Percentiles rank a stretch among this genome's conserved stretches.
These are phyloP conservation scores for Chromobotia macracanthus DNA, from an alignment of 2,797 vertebrate genomes.

Conservation along the genomic window DNA sequence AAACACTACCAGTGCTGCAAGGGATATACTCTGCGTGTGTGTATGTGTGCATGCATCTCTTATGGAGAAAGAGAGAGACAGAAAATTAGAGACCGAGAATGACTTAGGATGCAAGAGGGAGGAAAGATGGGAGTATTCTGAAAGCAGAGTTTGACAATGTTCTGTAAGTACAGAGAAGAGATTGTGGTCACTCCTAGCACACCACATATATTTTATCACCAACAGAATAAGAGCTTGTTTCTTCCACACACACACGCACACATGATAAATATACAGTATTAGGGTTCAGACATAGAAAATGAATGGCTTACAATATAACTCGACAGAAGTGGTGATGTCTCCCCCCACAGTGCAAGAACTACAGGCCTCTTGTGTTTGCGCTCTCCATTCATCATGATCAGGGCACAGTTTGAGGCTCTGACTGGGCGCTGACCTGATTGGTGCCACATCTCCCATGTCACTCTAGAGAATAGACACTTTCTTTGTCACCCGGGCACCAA, in stretches of 20 bases:
- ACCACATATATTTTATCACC: neutral
- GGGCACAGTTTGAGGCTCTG: conserved; percentile 73
- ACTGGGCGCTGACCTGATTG: conserved; percentile 75
- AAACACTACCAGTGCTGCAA: conserved; percentile 72
- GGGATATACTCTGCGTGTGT: conserved; percentile 59
- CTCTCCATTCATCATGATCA: conserved; percentile 75
- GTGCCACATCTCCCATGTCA: conserved; percentile 75
- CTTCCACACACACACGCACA: conserved; percentile 19
- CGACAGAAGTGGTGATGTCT: conserved; percentile 44
- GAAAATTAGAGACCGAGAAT: conserved; percentile 5
- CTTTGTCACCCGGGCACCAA: conserved; percentile 74
- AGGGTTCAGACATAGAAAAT: conserved; percentile 44
- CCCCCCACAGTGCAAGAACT: conserved; percentile 36
- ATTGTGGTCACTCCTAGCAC: conserved; percentile 14
- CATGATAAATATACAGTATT: conserved; percentile 58
- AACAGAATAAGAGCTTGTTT: conserved; percentile 31
- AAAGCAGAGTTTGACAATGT: conserved; percentile 4
- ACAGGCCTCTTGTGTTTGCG: conserved; percentile 44
- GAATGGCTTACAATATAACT: conserved; percentile 49
- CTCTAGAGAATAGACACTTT: conserved; percentile 75
- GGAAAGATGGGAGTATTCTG: neutral
- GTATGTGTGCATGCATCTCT: conserved; percentile 29
- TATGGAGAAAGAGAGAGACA: conserved; percentile 2
- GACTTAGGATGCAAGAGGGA: neutral
- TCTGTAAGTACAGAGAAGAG: neutral